A percentile compares a stretch with the other conserved stretches of the same genome.
Conservation (phyloP, 2,888 invertebrate species). For the Cosmorhoe ocellata region DNA sequence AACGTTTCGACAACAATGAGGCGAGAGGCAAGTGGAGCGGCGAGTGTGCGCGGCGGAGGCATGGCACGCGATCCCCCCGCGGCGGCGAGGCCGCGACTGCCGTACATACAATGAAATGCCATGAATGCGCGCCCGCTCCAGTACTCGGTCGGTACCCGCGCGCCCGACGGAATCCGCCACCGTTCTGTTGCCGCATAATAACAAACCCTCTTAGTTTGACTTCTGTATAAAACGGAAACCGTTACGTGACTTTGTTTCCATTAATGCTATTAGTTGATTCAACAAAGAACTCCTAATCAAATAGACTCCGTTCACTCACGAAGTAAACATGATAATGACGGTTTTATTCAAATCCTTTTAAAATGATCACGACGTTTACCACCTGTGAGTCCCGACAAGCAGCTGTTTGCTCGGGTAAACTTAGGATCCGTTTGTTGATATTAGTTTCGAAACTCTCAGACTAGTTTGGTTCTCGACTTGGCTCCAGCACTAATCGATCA, state of each 20-base stretch:
- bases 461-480: slow-evolving; percentile 10
- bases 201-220: slow-evolving; percentile 70
- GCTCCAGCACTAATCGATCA: slow-evolving; percentile 22
- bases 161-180: slow-evolving; percentile 51
- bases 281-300: slow-evolving; percentile 31
- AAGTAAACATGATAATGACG: slow-evolving; percentile 31
- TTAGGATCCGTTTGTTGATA: slow-evolving; percentile 22
- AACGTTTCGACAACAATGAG: slow-evolving; percentile 59
- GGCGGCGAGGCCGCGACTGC: slow-evolving; percentile 74
- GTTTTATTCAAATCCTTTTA: slow-evolving; percentile 31
- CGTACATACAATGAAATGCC: slow-evolving; percentile 73
- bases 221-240: slow-evolving; percentile 72
- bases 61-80: slow-evolving; percentile 70
- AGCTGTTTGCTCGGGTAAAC: slow-evolving; percentile 23
- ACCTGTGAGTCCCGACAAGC: slow-evolving; percentile 22
- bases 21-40: slow-evolving; percentile 60
- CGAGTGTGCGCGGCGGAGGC: slow-evolving; percentile 44
- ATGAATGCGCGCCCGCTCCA: slow-evolving; percentile 63
- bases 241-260: slow-evolving; percentile 69
- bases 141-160: slow-evolving; percentile 27
- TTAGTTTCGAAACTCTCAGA: slow-evolving; percentile 21
- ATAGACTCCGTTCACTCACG: slow-evolving; percentile 28
- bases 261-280: slow-evolving; percentile 56
- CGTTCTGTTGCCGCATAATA: slow-evolving; percentile 74
- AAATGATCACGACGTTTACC: slow-evolving; percentile 30